Percentiles rank a stretch among this genome's conserved stretches.
Conservation (phyloP, 2,113 vertebrate genomes). For the Pseudorasbora parva region DNA sequence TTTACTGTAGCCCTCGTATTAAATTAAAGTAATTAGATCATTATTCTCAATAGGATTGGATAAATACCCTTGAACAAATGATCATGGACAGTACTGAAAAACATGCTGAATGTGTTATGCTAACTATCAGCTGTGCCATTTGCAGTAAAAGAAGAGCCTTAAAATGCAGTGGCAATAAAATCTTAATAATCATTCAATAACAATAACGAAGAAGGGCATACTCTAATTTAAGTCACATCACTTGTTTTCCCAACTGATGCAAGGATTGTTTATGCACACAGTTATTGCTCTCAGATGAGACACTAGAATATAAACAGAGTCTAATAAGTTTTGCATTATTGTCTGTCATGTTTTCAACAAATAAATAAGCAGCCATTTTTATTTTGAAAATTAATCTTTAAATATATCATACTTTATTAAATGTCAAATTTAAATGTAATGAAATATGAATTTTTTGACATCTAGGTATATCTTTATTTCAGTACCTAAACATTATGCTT, state of each 20-base stretch:
- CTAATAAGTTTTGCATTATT: background rate
- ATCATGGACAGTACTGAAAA: background rate
- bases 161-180: background rate
- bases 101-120: background rate
- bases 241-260: constrained; percentile 17
- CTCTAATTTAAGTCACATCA: background rate
- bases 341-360: background rate
- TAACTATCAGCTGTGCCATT: background rate
- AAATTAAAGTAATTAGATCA: constrained; percentile 45
- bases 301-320: background rate
- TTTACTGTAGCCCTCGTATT: constrained; percentile 46
- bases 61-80: constrained; percentile 44
- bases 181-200: background rate
- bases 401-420: background rate
- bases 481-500: background rate
- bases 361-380: background rate
- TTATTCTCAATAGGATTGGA: constrained; percentile 42
- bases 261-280: constrained; percentile 8
- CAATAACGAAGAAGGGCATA: background rate
- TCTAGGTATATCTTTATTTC: background rate
- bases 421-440: background rate
- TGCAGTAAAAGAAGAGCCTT: background rate
- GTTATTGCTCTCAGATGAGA: constrained; percentile 4
- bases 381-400: background rate
- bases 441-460: background rate